Conservation (phyloP, 2,113 vertebrate species). For the Barnardius zonarius region DNA sequence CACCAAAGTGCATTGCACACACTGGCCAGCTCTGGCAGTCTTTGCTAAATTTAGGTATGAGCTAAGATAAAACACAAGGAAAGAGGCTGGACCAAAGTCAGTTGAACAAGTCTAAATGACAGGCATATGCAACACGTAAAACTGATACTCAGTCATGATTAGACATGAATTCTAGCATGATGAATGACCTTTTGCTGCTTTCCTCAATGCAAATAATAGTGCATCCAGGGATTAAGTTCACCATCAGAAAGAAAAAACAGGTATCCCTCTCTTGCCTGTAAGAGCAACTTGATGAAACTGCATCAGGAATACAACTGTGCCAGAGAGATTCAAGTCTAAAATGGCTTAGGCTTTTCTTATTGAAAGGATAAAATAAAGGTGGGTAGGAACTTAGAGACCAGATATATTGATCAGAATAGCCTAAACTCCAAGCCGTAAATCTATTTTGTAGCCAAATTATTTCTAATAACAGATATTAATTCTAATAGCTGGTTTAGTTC, state of each 20-base stretch:
- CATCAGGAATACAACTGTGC: not conserved
- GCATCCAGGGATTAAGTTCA: not conserved
- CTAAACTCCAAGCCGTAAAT: not conserved
- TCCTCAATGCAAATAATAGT: not conserved
- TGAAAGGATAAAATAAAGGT: not conserved
- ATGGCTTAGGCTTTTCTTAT: not conserved
- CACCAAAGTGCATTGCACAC: not conserved
- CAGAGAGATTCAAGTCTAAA: not conserved
- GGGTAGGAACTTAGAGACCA: not conserved
- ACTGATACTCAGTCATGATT: not conserved
- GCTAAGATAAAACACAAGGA: not conserved
- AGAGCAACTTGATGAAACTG: not conserved
- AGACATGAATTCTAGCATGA: not conserved
- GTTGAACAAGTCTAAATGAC: not conserved
- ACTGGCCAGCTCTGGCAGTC: not conserved
- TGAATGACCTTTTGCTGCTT: not conserved
- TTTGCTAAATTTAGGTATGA: not conserved
- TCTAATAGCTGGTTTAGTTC: not conserved
- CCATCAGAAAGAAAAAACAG: not conserved
- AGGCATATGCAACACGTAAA: not conserved
- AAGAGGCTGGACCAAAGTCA: not conserved
- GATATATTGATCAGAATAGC: not conserved
- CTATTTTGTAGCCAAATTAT: not conserved
- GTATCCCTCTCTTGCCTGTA: not conserved
- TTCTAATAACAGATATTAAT: not conserved